Conservation (phyloP, 1,140 invertebrate species). For the Acromyrmex echinatior region DNA sequence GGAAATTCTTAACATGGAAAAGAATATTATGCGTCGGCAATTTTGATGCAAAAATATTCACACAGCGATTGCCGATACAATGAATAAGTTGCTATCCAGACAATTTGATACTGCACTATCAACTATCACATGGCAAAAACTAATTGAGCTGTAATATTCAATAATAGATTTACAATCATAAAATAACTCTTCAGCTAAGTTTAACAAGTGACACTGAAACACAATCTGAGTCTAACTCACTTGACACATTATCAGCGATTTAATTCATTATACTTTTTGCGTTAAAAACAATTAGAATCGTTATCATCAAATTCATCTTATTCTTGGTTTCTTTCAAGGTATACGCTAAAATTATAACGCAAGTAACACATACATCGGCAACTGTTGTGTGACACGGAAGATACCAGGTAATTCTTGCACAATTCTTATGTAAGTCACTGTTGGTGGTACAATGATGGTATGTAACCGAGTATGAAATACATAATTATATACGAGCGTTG, state of each 20-base stretch:
- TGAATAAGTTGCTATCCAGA: background rate
- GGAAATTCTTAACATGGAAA: background rate
- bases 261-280: background rate
- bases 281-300: background rate
- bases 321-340: background rate
- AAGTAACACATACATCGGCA: slow-evolving; percentile 8
- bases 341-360: slow-evolving; percentile 28
- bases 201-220: background rate
- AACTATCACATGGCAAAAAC: background rate
- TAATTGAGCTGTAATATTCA: slow-evolving; percentile 5
- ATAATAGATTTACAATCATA: background rate
- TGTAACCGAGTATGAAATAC: slow-evolving; percentile 10
- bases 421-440: slow-evolving; percentile 43
- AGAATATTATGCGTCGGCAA: background rate
- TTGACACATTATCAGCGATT: background rate
- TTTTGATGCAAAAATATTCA: slow-evolving; percentile 3
- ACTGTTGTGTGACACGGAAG: slow-evolving; percentile 9
- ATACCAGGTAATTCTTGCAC: slow-evolving; percentile 46
- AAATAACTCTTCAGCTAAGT: background rate
- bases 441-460: background rate
- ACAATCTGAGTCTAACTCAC: background rate
- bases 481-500: slow-evolving; percentile 29
- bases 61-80: background rate
- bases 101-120: background rate
- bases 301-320: background rate